Base-by-base conservation (phyloP, 2,113 vertebrate genomes). In the Poecile atricapillus region DNA sequence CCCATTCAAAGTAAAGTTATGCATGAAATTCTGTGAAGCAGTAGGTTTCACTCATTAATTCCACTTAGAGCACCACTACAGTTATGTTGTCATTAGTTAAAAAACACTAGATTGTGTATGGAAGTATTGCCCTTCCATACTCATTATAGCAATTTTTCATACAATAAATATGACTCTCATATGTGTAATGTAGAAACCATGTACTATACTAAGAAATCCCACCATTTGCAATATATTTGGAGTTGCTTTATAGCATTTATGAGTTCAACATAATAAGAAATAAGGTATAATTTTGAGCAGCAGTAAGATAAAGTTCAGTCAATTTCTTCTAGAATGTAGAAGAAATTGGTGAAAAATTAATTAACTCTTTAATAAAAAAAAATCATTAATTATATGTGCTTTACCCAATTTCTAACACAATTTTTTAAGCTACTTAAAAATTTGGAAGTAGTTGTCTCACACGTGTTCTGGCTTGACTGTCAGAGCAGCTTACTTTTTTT, bases 1-100 rank as follows among this genome's bases (percentile, higher is more conserved):
- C 67, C 56, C 71, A 63, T 73, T 67, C 20, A 89, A 96, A 97
- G 79, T 88, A 97, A 96, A 91, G 85, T 84, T 88, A 82, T 62
- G 41, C 74, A 88, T 91, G 68, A 94, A 97, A 97, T 97, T 97
- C 95, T 89, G 8, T 74, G 95, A 97, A 94, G 91, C 64, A 95
- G 56, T 82, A 68, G 16, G 60, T 94, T 97, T 97, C 94, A 79
- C 44, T 97, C 55, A 95, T 95, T 95, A 97, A 96, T 96, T 95
- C 50, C 52, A 94, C 63, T 93, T 92, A 83, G 41, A 65, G 55
- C 63, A 91, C 93, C 53, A 91, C 82, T 94, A 91, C 22, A 94
- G 78, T 75, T 89, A 44, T 5, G 24, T 77, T 97, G 89, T 75
- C 91, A 91, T 90, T 92, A 96, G 78, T 43, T 78, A 75, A 64